Conservation (phyloP, 2,797 vertebrate species). For the Etheostoma nigrum region DNA sequence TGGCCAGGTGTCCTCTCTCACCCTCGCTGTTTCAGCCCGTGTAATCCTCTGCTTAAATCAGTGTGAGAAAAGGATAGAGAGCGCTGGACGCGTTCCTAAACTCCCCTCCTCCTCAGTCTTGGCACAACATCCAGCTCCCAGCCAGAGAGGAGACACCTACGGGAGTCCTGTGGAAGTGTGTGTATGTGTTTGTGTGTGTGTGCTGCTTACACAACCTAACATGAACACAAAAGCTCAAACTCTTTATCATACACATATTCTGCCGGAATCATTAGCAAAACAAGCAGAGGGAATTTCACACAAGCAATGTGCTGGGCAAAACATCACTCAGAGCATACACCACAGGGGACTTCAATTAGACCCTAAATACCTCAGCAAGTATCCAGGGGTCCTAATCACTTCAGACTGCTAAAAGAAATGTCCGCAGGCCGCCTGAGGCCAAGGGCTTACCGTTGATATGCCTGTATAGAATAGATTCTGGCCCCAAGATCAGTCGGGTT, state of each 20-base stretch:
- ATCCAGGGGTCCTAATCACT: slow-evolving; percentile 79
- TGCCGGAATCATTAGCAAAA: slow-evolving; percentile 70
- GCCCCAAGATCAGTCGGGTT: slow-evolving; percentile 60
- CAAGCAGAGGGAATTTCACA: slow-evolving; percentile 66
- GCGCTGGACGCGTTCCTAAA: slow-evolving; percentile 61
- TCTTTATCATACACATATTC: slow-evolving; percentile 57
- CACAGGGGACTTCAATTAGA: slow-evolving; percentile 75
- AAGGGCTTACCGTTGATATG: slow-evolving; percentile 59
- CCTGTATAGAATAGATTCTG: slow-evolving; percentile 69
- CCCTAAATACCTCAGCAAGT: slow-evolving; percentile 75
- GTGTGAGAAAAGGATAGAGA: slow-evolving; percentile 58
- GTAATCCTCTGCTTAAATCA: slow-evolving; percentile 74
- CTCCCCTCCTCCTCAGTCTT: slow-evolving; percentile 57
- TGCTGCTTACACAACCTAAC: slow-evolving; percentile 59
- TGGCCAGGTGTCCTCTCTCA: slow-evolving; percentile 67
- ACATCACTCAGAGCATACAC: slow-evolving; percentile 66
- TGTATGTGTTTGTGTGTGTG: slow-evolving; percentile 20
- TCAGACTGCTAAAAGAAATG: slow-evolving; percentile 68
- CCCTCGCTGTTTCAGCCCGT: slow-evolving; percentile 49
- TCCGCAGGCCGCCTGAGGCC: slow-evolving; percentile 55
- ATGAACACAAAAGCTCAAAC: slow-evolving; percentile 39
- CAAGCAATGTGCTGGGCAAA: slow-evolving; percentile 69
- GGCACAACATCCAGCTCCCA: slow-evolving; percentile 67
- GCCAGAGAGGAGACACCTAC: slow-evolving; percentile 80
- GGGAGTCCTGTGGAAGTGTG: slow-evolving; percentile 73